Base-by-base conservation (phyloP, 2,797 vertebrate genomes). In the Botia kubotai region DNA sequence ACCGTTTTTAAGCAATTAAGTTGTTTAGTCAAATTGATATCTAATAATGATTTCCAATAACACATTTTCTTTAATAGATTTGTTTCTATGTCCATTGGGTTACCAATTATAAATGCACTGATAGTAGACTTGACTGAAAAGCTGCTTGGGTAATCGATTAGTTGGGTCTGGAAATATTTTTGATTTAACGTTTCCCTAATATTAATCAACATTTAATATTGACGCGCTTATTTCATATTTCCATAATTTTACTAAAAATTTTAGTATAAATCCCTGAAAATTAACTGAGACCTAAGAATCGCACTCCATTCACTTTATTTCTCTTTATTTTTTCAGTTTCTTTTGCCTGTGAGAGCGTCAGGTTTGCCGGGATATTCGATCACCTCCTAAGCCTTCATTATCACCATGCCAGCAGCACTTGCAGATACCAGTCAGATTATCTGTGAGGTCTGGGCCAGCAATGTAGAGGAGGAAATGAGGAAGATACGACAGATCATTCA, bases 371-470 rank as follows among this genome's bases (percentile, higher is more conserved):
- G 57, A 63, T 82, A 19, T 21, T 68, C 12, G 46, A 70, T 86
- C 63, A 43, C 55, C 60, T 83, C 82, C 77, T 82, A 72, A 58
- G 39, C 93, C 85, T 77, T 89, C 90, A 85, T 95, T 90, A 91
- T 72, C 68, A 79, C 67, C 78, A 99, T 99, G 98, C 98, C 98
- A 84, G 98, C 97, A 48, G 98, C 98, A 82, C 95, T 98, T 86
- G 96, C 96, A 88, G 98, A 99, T 91, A 96, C 97, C 86, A 98
- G 96, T 90, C 97, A 99, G 91, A 97, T 98, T 70, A 99, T 99
- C 93, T 98, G 98, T 90, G 98, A 99, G 84, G 98, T 99, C 77
- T 99, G 98, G 98, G 98, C 97, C 57, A 96, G 96, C 93, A 99
- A 99, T 77, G 94, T 99, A 84, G 98, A 99, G 86, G 97, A 99